Conservation (phyloP, 2,113 vertebrate species). For the Chaetura pelagica region DNA sequence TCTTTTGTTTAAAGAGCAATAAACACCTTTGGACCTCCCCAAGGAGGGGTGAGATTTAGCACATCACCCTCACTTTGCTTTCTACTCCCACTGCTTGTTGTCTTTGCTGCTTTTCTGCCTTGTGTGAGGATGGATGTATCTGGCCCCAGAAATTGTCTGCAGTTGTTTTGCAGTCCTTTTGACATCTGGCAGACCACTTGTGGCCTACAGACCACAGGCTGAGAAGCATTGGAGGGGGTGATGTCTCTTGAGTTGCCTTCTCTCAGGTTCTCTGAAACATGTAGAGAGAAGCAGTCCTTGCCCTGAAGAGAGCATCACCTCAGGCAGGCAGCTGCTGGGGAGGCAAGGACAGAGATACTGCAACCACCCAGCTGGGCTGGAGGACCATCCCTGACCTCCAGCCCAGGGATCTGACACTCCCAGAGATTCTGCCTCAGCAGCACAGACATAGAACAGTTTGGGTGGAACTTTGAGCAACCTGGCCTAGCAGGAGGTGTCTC, state of each 20-base stretch:
- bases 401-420: neutral
- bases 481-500: too few relatives aligned
- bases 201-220: neutral
- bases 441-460: neutral
- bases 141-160: neutral
- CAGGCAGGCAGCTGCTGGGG: neutral
- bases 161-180: neutral
- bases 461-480: too few relatives aligned
- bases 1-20: neutral
- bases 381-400: neutral
- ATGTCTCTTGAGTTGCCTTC: neutral
- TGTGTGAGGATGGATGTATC: neutral
- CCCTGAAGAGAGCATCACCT: neutral
- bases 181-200: neutral
- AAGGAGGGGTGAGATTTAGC: neutral
- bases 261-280: neutral
- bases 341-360: neutral
- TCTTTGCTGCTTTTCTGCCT: neutral
- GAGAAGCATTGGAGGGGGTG: neutral
- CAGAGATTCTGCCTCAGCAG: neutral
- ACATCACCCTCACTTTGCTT: neutral
- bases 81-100: neutral
- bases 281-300: neutral
- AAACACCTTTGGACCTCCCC: neutral
- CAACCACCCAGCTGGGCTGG: neutral